Evolutionary conservation across 2,113 vertebrate genomes (phyloP), one percentile per base, ranked within the genome.

Genomic region (Epinephelus moara): DNA sequence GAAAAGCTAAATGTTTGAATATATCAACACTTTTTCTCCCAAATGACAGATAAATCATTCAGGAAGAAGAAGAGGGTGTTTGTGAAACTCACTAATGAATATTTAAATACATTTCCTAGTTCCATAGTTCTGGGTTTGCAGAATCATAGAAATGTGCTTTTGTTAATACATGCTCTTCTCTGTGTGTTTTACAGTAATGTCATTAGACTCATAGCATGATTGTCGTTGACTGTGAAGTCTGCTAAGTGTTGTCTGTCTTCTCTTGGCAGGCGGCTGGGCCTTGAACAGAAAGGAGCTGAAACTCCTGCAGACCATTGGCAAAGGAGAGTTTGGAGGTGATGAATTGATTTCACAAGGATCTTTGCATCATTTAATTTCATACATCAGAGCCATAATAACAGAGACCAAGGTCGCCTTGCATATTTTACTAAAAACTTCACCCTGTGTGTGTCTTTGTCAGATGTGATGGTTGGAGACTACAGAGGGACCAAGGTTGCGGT

Each of bases 311-410:
- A 96, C 94, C 81, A 98, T 99, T 1, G 98, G 98, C 75, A 99
- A 98, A 89, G 98, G 98, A 45, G 98, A 99, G 87, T 99, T 99
- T 1, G 98, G 98, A 96, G 98, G 98, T 98, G 90, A 94, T 94
- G 19, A 14, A 7, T 8, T 55, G 1, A 53, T 56, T 68, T 67
- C 14, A 59, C 42, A 47, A 42, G 12, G 37, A 60, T 73, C 18
- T 60, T 30, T 23, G 23, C 45, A 17, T 4, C 18, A 18, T 82
- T 33, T 6, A 4, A n/a, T 33, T 57, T 78, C n/a, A 21, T 5
- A 14, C 11, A 27, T 18, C 53, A 40, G n/a, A 47, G 17, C 55
- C 18, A 1, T 75, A 5, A 66, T 61, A 27, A 37, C 21, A 18
- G 12, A n/a, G 19, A 33, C 13, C 5, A n/a, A 21, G 13, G 30